Conservation (phyloP, 2,797 vertebrate genomes). For the Myotis pilosus region DNA sequence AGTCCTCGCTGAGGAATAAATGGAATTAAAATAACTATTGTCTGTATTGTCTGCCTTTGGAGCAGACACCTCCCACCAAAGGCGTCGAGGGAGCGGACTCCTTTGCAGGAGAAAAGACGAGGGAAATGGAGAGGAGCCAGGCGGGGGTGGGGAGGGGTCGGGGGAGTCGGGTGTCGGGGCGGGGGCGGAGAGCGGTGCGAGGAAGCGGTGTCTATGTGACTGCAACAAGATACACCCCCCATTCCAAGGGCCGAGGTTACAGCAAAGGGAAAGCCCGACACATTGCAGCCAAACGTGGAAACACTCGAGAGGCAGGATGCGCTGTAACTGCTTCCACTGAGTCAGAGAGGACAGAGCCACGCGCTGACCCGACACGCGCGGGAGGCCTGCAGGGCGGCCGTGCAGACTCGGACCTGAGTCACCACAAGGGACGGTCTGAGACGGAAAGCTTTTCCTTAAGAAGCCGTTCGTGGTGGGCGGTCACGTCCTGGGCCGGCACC, state of each 20-base stretch:
- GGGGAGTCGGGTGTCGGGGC: rapidly evolving
- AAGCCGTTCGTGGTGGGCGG: rapidly evolving
- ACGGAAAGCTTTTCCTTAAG: rapidly evolving
- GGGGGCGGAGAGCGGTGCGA: too few relatives aligned
- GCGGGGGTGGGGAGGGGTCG: rapidly evolving
- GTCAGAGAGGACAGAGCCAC: rapidly evolving
- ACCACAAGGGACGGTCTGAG: too few relatives aligned
- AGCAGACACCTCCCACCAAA: too few relatives aligned
- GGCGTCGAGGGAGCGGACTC: rapidly evolving
- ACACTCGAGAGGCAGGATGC: rapidly evolving
- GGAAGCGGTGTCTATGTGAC: rapidly evolving
- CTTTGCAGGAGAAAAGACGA: rapidly evolving
- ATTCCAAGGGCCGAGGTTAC: rapidly evolving
- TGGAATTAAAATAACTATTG: background rate
- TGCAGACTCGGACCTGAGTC: too few relatives aligned
- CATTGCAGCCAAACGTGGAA: rapidly evolving
- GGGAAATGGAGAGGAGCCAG: rapidly evolving
- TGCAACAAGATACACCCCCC: rapidly evolving
- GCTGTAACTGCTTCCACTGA: rapidly evolving
- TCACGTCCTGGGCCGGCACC: too few relatives aligned
- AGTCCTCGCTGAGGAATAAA: background rate
- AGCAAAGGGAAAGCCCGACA: background rate
- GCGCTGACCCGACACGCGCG: rapidly evolving
- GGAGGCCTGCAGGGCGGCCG: too few relatives aligned
- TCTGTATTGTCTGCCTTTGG: rapidly evolving